A percentile compares a stretch with the other conserved stretches of the same genome.
phyloP scores from a whole-genome alignment of 2,888 invertebrate species.

The Erannis defoliaria region DNA sequence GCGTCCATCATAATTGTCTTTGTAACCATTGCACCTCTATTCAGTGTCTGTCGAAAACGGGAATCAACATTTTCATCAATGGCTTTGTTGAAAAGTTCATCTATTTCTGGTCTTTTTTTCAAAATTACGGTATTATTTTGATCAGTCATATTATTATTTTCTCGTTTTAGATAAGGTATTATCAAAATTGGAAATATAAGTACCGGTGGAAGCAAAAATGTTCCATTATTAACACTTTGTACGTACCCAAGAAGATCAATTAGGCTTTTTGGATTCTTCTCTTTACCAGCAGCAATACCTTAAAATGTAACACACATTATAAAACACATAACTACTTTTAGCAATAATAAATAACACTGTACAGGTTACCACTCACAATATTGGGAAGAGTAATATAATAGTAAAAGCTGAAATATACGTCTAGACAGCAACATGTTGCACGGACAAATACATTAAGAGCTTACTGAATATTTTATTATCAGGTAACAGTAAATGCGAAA shows the following conservation, averaged over 20 bases:
- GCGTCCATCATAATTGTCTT: constrained; percentile 21
- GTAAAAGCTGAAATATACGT: constrained; percentile 47
- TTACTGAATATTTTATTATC: constrained; percentile 27
- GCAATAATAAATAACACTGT: neutral
- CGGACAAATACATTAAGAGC: constrained; percentile 26
- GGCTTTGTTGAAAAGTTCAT: constrained; percentile 10
- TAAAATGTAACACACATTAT: neutral
- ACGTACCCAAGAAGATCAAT: constrained; percentile 34
- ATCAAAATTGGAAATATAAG: constrained; percentile 40
- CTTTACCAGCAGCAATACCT: constrained; percentile 28
- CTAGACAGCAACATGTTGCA: constrained; percentile 33
- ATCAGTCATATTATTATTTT: neutral
- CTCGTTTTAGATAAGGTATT: constrained; percentile 6
- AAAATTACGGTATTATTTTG: neutral
- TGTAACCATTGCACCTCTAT: constrained; percentile 42
- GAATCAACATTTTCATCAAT: constrained; percentile 51
- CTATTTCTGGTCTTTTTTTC: constrained; percentile 10
- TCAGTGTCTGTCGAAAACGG: constrained; percentile 51
- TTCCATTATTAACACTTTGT: constrained; percentile 30
- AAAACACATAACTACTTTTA: neutral
- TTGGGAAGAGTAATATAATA: constrained; percentile 26
- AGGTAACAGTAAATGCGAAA: constrained; percentile 28
- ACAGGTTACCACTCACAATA: constrained; percentile 19
- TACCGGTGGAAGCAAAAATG: constrained; percentile 33
- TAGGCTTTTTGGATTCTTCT: constrained; percentile 17